Percentiles rank a stretch among this genome's conserved stretches.
These are phyloP conservation scores for Sebastes elongatus DNA, from an alignment of 2,797 vertebrate species.

Conservation along the genomic window DNA sequence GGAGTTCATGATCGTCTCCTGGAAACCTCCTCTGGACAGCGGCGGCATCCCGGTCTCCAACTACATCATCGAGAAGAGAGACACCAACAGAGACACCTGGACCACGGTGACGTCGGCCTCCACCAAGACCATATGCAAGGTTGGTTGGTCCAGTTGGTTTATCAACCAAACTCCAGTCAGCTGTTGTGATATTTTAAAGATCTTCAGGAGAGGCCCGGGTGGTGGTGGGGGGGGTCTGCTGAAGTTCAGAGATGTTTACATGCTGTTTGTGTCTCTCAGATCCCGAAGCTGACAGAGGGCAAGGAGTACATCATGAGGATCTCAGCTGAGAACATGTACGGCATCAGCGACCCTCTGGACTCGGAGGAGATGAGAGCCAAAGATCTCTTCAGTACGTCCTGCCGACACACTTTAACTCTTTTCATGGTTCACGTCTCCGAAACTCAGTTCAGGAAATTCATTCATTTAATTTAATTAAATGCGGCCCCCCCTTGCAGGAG, in stretches of 20 bases:
- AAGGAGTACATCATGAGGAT: slow-evolving; percentile 94
- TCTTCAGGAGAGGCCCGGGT: background rate
- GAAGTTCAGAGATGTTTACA: background rate
- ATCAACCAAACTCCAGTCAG: background rate
- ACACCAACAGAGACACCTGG: slow-evolving; percentile 92
- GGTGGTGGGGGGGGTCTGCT: no score
- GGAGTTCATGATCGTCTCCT: slow-evolving; percentile 94
- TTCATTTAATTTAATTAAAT: background rate
- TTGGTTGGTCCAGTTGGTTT: slow-evolving; percentile 72
- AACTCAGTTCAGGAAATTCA: background rate
- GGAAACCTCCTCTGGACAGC: slow-evolving; percentile 96
- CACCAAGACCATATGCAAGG: slow-evolving; percentile 94
- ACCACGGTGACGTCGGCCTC: slow-evolving; percentile 93
- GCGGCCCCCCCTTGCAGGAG: slow-evolving; percentile 80
- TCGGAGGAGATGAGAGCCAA: slow-evolving; percentile 97
- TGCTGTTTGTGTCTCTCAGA: slow-evolving; percentile 46
- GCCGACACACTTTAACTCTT: background rate
- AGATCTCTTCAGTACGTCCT: slow-evolving; percentile 93
- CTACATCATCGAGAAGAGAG: slow-evolving; percentile 96
- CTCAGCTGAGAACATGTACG: slow-evolving; percentile 95
- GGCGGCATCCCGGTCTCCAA: slow-evolving; percentile 94
- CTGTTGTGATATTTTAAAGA: background rate
- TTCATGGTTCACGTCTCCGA: background rate
- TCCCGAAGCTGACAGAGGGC: slow-evolving; percentile 93
- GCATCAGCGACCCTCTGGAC: slow-evolving; percentile 95